Base-by-base conservation (phyloP, 2,888 invertebrate genomes). In the Dicyrtomina minuta region DNA sequence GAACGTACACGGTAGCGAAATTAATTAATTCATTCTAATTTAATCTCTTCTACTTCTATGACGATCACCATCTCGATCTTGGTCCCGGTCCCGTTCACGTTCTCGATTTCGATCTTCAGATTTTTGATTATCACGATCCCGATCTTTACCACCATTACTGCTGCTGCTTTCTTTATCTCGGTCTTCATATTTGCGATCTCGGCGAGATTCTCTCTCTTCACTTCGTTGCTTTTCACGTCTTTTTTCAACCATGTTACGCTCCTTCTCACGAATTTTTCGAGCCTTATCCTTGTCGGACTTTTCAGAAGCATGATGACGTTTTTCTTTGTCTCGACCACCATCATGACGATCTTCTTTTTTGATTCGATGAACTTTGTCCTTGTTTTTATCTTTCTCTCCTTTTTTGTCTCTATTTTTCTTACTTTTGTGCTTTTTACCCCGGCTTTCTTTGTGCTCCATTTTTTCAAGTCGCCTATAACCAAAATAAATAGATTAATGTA, bases 401-500 rank as follows among this genome's bases (percentile, higher is more conserved):
- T 59, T 67, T 5, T 24, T 15, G 15, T 59, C 58, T 60, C 41
- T 22, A 41, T 49, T 43, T 20, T 39, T 66, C 39, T 72, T 66
- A 49, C 68, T 72, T 44, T 73, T 77, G 44, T 75, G 72, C 20
- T 75, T 75, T 46, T 74, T 74, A 1, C 72, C 71, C 44, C 72
- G 72, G 43, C 70, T 72, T 12, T 71, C 65, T 27, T 75, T 75
- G 53, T 70, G 72, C 43, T 75, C 76, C 62, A 77, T 49, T 22
- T 69, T 64, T 58, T 75, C 76, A 1, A 78, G 70, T 68, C 75
- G 76, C 60, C 78, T 78, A 27, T n/a, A n/a, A n/a, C n/a, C 51
- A 49, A 70, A 49, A 56, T 60, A 61, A 60, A 44, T 46, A 20
- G 1, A 53, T 27, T 68, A 33, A 33, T 17, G 56, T 24, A 46